A percentile compares a stretch with the other conserved stretches of the same genome.
Evolutionary conservation across 2,888 invertebrate genomes (phyloP).

Genomic region (Eilema griseolum): DNA sequence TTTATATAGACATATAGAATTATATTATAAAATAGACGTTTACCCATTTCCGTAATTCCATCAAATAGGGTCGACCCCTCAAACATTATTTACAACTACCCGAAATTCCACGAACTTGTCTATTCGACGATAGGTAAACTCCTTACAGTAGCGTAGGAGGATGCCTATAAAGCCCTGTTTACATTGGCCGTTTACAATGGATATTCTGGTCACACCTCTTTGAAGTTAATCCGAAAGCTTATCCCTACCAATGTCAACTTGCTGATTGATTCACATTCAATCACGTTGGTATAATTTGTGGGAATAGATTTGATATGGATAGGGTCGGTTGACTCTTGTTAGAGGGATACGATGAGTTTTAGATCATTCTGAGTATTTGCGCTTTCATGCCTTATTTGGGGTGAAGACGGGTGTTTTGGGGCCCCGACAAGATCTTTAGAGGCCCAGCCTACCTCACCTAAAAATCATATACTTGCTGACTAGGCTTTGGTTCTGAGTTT

Average conservation of each 20-base stretch:
- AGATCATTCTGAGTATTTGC: background rate
- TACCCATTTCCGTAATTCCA: background rate
- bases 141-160: constrained; percentile 1
- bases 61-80: background rate
- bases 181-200: constrained; percentile 44
- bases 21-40: background rate
- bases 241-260: constrained; percentile 29
- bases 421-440: too few relatives aligned
- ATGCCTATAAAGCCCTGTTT: constrained; percentile 29
- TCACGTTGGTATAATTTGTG: constrained; percentile 31
- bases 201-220: constrained; percentile 42
- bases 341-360: constrained; percentile 1
- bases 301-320: constrained; percentile 3
- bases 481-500: too few relatives aligned
- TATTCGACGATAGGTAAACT: constrained; percentile 4
- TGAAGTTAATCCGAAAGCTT: constrained; percentile 44
- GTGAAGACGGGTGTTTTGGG: too few relatives aligned
- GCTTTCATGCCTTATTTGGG: background rate
- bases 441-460: too few relatives aligned
- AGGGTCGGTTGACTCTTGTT: constrained; percentile 8
- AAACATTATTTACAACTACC: constrained; percentile 4
- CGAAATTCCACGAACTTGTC: background rate
- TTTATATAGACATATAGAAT: too few relatives aligned
- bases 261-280: constrained; percentile 36
- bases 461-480: too few relatives aligned